phyloP scores from a whole-genome alignment of 1,140 invertebrate genomes.

The Ruditapes philippinarum region DNA sequence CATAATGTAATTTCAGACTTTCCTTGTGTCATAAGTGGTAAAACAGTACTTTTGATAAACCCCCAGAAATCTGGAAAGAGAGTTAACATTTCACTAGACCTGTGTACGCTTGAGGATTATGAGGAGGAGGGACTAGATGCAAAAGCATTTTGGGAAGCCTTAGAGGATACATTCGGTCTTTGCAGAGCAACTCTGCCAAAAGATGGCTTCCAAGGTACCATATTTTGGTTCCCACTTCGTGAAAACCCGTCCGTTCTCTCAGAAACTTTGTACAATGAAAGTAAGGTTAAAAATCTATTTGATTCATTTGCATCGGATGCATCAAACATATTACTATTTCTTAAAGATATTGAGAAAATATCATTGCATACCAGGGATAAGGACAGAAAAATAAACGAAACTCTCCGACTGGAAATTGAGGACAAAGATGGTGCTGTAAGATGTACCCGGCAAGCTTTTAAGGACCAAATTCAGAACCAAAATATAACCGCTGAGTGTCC shows the following conservation, averaged over 20 bases:
- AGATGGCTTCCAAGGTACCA: conserved; percentile 72
- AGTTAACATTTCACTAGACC: conserved; percentile 33
- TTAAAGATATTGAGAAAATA: conserved; percentile 61
- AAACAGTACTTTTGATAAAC: conserved; percentile 48
- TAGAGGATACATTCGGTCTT: conserved; percentile 54
- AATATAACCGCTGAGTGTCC: neutral
- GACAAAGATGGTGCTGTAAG: neutral
- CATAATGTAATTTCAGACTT: conserved; percentile 37
- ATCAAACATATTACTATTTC: conserved; percentile 69
- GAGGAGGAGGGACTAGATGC: conserved; percentile 10
- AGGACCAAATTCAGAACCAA: neutral
- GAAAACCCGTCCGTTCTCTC: conserved; percentile 65
- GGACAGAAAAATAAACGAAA: neutral
- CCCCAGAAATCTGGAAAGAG: conserved; percentile 9
- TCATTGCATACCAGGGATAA: neutral
- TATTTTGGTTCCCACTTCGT: conserved; percentile 82
- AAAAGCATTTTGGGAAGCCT: neutral
- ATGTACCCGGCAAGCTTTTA: neutral
- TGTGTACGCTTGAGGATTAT: neutral
- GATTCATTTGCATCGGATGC: conserved; percentile 67
- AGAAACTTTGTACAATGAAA: conserved; percentile 67
- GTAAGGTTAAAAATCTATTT: conserved; percentile 72
- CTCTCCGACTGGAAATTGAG: neutral
- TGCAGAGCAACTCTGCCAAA: neutral
- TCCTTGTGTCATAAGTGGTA: conserved; percentile 46